phyloP scores from a whole-genome alignment of 2,113 vertebrate species.

The Cebidichthys violaceus region DNA sequence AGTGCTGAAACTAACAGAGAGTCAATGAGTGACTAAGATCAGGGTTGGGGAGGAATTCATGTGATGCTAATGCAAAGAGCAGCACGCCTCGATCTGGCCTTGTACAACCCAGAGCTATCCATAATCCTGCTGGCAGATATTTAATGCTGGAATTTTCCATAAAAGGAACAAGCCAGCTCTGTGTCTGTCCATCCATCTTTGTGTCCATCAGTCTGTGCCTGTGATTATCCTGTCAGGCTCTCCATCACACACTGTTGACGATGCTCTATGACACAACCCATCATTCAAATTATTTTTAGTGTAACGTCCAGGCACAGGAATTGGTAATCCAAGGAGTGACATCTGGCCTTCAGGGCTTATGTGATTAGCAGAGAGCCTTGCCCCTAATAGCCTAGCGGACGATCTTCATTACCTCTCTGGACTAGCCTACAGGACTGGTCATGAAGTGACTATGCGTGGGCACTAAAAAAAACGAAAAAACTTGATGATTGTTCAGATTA shows the following conservation, averaged over 20 bases:
- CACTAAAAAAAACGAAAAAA: not conserved
- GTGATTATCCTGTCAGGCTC: conserved; percentile 69
- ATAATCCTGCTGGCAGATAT: conserved; percentile 61
- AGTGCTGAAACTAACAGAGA: conserved; percentile 44
- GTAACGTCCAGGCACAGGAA: conserved; percentile 80
- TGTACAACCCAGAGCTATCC: conserved; percentile 50
- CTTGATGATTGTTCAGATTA: not conserved
- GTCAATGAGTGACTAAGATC: conserved; percentile 63
- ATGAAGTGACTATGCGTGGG: not conserved
- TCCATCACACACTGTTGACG: conserved; percentile 67
- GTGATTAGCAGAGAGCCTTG: conserved; percentile 82
- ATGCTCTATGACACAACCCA: conserved; percentile 68
- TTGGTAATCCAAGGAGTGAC: conserved; percentile 85
- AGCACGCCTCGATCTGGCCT: conserved; percentile 38
- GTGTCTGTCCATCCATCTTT: conserved; percentile 58
- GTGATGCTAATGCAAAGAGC: conserved; percentile 61
- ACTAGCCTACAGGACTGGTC: conserved; percentile 19
- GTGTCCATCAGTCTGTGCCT: conserved; percentile 61
- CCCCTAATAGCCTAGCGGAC: conserved; percentile 81
- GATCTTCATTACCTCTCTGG: conserved; percentile 77
- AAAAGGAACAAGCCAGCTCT: conserved; percentile 52
- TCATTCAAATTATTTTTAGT: conserved; percentile 86
- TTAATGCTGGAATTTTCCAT: conserved; percentile 75
- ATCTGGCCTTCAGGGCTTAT: conserved; percentile 84
- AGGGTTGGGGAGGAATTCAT: conserved; percentile 49